Percentiles rank a stretch among this genome's conserved stretches.
phyloP scores from a whole-genome alignment of 1,140 invertebrate genomes.

The Pygmarrhopalites habei region DNA sequence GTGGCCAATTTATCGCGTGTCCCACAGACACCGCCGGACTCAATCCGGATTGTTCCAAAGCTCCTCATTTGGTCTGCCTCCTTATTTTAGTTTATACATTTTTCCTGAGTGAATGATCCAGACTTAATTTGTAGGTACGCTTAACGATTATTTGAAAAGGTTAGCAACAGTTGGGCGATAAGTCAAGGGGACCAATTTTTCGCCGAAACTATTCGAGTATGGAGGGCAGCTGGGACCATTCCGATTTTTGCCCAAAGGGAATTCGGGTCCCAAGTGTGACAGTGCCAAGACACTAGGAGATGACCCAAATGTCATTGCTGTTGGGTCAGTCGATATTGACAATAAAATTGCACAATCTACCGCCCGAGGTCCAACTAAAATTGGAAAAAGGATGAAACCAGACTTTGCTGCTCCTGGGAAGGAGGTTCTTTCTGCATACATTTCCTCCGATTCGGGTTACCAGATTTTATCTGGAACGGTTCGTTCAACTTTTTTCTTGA shows the following conservation, averaged over 20 bases:
- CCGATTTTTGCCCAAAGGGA: conserved; percentile 24
- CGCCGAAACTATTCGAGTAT: conserved; percentile 16
- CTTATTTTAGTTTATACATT: no score
- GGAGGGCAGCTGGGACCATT: conserved; percentile 12
- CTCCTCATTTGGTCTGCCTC: no score
- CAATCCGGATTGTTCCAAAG: no score
- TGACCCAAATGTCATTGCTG: conserved; percentile 4
- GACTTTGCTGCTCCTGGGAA: conserved; percentile 24
- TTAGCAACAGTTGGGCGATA: conserved; percentile 24
- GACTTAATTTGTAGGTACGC: no score
- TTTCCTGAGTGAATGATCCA: no score
- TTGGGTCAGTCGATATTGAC: conserved; percentile 1
- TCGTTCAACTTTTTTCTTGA: no score
- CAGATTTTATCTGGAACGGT: conserved; percentile 16
- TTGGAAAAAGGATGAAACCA: conserved; percentile 13
- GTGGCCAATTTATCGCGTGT: no score
- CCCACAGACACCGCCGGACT: background rate
- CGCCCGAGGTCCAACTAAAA: conserved; percentile 16
- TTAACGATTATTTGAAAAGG: background rate
- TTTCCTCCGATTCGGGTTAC: conserved; percentile 1
- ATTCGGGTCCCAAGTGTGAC: conserved; percentile 4
- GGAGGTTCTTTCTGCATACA: background rate
- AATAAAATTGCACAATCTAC: conserved; percentile 2
- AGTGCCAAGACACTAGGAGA: conserved; percentile 10
- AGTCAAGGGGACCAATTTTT: conserved; percentile 7